Conservation (phyloP, 1,140 invertebrate genomes). For the Zaprionus vittiger region DNA sequence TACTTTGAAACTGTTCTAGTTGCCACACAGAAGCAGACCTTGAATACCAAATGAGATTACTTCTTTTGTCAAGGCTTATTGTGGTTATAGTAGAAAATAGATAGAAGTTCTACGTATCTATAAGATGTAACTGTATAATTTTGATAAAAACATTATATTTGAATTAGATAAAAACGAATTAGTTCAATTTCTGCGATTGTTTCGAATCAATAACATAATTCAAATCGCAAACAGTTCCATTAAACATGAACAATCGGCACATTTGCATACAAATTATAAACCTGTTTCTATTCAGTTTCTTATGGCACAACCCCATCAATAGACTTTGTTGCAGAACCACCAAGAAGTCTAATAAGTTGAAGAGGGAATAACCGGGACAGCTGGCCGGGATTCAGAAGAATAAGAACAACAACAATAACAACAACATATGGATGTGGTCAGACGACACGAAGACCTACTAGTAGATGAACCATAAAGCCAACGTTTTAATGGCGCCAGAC, state of each 20-base stretch:
- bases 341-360: constrained; percentile 41
- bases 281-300: constrained; percentile 45
- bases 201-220: constrained; percentile 19
- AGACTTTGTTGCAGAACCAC: constrained; percentile 46
- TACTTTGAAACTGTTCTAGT: constrained; percentile 42
- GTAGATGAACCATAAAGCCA: constrained; percentile 47
- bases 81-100: neutral
- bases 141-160: neutral
- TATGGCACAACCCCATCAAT: constrained; percentile 43
- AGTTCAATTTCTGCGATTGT: constrained; percentile 3
- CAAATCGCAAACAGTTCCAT: constrained; percentile 19
- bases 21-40: constrained; percentile 52
- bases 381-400: constrained; percentile 20
- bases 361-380: neutral
- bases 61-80: neutral
- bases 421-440: constrained; percentile 13
- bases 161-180: neutral
- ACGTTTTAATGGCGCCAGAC: constrained; percentile 58
- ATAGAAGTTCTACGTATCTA: too few relatives aligned
- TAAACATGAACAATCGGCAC: constrained; percentile 20
- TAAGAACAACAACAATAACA: constrained; percentile 10
- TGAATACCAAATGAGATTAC: neutral
- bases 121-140: neutral
- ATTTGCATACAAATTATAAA: constrained; percentile 46
- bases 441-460: constrained; percentile 49